Evolutionary conservation across 2,888 invertebrate genomes (phyloP).

Genomic region (Cryptocheilus praepositus): DNA sequence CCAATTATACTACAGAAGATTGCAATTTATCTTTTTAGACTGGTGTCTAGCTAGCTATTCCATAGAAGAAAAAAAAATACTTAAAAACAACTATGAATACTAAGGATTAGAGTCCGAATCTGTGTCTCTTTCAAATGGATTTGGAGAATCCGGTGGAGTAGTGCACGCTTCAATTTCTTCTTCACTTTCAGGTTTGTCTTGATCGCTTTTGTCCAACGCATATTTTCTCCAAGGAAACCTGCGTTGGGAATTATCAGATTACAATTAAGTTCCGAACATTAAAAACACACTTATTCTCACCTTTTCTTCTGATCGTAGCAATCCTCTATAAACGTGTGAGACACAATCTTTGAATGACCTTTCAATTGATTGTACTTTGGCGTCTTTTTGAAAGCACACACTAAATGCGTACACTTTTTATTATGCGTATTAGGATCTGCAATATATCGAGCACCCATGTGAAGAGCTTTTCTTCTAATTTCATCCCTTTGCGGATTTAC

Average conservation of each 20-base stretch:
- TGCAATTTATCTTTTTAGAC: too few species aligned
- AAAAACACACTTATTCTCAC: constrained; percentile 43
- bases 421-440: constrained; percentile 66
- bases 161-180: constrained; percentile 64
- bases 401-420: constrained; percentile 67
- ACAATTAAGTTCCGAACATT: constrained; percentile 10
- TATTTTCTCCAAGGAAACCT: constrained; percentile 72
- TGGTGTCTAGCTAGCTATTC: too few species aligned
- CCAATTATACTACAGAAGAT: too few species aligned
- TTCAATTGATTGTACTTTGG: constrained; percentile 67
- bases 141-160: constrained; percentile 40
- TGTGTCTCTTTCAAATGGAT: constrained; percentile 63
- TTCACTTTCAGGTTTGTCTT: constrained; percentile 65
- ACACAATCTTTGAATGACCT: constrained; percentile 65
- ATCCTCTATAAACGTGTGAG: constrained; percentile 67
- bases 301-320: constrained; percentile 66
- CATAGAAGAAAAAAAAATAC: too few species aligned
- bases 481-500: constrained; percentile 71
- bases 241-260: constrained; percentile 12
- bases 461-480: constrained; percentile 66
- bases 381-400: constrained; percentile 72
- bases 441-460: constrained; percentile 70
- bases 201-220: constrained; percentile 62
- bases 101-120: constrained; percentile 57
- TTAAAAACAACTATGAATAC: too few species aligned